Percentiles rank a stretch among this genome's conserved stretches.
Evolutionary conservation across 2,888 invertebrate species (phyloP).

Genomic region (Nasonovia ribisnigri): DNA sequence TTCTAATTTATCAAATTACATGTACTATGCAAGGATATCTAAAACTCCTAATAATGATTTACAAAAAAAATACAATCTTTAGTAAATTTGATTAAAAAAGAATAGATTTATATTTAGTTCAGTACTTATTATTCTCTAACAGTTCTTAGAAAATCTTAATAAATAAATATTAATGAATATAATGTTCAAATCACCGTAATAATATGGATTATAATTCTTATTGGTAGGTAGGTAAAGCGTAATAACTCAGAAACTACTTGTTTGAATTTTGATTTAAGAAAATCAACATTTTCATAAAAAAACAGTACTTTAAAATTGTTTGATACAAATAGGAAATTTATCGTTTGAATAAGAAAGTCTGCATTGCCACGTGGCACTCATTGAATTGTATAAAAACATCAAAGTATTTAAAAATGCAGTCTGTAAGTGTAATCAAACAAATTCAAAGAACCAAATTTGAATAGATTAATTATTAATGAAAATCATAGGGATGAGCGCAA

Average conservation of each 20-base stretch:
- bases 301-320: too few relatives aligned
- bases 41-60: neutral
- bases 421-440: neutral
- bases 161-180: neutral
- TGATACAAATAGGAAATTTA: too few relatives aligned
- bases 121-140: neutral
- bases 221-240: neutral
- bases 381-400: neutral
- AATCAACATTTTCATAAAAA: neutral
- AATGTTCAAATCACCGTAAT: neutral
- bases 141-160: neutral
- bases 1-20: neutral
- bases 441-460: neutral
- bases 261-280: neutral
- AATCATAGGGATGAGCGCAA: neutral
- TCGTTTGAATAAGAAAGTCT: too few relatives aligned
- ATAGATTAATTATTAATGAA: neutral
- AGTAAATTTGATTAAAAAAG: neutral
- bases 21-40: neutral
- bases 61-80: neutral
- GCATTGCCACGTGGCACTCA: too few relatives aligned
- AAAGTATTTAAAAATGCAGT: neutral
- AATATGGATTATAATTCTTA: neutral
- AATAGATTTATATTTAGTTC: neutral
- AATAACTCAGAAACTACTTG: neutral